Conservation (phyloP, 2,797 vertebrate genomes). For the Podarcis lilfordi region DNA sequence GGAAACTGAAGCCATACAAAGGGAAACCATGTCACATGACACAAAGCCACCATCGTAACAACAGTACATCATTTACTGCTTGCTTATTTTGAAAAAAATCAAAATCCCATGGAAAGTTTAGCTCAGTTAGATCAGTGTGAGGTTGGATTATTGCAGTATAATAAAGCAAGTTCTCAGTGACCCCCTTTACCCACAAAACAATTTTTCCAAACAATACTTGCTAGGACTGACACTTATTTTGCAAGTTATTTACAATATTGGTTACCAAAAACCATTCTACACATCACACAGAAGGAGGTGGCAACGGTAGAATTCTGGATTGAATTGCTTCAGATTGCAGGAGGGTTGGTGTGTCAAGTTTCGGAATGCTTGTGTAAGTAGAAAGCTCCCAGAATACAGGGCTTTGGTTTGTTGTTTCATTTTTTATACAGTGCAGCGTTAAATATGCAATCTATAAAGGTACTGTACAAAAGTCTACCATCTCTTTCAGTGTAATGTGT, state of each 20-base stretch:
- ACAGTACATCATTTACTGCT: neutral
- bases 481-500: too few relatives aligned
- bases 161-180: neutral
- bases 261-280: neutral
- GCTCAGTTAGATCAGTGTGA: neutral
- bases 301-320: neutral
- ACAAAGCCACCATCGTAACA: neutral
- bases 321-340: neutral
- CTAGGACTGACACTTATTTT: neutral
- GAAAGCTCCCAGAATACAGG: neutral
- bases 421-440: too few relatives aligned
- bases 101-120: neutral
- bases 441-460: too few relatives aligned
- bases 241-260: neutral
- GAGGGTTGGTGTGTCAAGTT: neutral
- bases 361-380: neutral
- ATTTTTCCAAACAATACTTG: neutral
- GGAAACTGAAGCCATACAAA: neutral
- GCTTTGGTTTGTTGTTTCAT: too few relatives aligned
- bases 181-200: neutral
- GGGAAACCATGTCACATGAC: neutral
- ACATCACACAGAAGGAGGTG: neutral
- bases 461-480: too few relatives aligned
- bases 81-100: neutral
- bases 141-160: neutral